Percentiles rank a stretch among this genome's conserved stretches.
phyloP scores from a whole-genome alignment of 2,797 vertebrate species.

The Sebastiscus albofasciatus region DNA sequence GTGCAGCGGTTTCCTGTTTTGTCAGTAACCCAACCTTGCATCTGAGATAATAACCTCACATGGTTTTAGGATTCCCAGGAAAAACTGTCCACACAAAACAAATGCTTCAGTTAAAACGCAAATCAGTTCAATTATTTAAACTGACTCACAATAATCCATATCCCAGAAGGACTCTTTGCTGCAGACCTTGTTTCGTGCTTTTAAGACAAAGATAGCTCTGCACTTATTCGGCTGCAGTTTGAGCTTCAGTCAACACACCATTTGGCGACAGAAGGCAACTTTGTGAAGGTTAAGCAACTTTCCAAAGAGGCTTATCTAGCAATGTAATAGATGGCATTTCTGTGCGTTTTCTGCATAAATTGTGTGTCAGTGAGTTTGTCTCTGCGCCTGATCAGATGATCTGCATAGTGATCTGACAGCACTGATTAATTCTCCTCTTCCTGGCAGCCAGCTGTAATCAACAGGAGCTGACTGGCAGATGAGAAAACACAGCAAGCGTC shows the following conservation, averaged over 20 bases:
- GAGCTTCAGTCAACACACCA: conserved; percentile 2
- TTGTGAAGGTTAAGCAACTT: conserved; percentile 52
- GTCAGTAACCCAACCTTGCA: not conserved
- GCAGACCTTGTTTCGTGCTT: conserved; percentile 12
- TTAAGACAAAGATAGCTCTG: not conserved
- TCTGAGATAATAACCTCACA: conserved; percentile 5
- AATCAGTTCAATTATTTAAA: conserved; percentile 19
- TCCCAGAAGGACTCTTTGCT: not conserved
- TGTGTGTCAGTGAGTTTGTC: conserved; percentile 43
- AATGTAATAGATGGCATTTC: conserved; percentile 40
- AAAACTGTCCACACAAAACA: not conserved
- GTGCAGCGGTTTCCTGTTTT: not conserved
- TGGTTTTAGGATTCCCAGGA: not conserved
- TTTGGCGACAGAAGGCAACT: conserved; percentile 45
- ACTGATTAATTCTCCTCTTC: conserved; percentile 68
- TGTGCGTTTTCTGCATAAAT: conserved; percentile 53
- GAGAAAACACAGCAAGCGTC: conserved; percentile 72
- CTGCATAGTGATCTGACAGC: conserved; percentile 64
- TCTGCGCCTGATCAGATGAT: conserved; percentile 59
- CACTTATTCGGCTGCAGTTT: not conserved
- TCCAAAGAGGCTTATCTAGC: conserved; percentile 22
- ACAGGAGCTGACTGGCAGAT: conserved; percentile 76
- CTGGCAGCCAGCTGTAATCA: conserved; percentile 77
- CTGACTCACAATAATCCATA: conserved; percentile 2
- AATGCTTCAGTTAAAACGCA: conserved; percentile 4